Conservation (phyloP, 2,113 vertebrate species). For the Tachysurus fulvidraco region DNA sequence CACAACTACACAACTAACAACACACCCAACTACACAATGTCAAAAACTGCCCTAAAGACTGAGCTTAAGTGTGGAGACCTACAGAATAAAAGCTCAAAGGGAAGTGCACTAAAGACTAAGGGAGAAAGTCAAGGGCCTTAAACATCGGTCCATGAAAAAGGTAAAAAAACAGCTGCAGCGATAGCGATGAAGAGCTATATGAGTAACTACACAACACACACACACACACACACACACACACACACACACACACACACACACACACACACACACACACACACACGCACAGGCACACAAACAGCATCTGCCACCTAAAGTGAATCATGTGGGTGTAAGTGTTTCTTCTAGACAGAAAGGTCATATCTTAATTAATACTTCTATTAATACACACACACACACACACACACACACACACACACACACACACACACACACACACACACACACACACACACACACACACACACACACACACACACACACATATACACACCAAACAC, state of each 20-base stretch:
- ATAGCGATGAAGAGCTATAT: background rate
- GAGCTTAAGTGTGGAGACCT: background rate
- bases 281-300: background rate
- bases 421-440: constrained; percentile 24
- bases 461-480: constrained; percentile 33
- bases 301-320: constrained; percentile 28
- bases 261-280: constrained; percentile 8
- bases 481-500: constrained; percentile 10
- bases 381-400: constrained; percentile 48
- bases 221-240: constrained; percentile 5
- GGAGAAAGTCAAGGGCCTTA: background rate
- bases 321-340: background rate
- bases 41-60: background rate
- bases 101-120: background rate
- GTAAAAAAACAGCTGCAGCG: background rate
- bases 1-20: background rate
- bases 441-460: too few species aligned
- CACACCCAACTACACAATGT: background rate
- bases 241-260: constrained; percentile 4
- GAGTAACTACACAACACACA: background rate
- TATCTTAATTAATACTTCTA: constrained; percentile 46
- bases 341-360: constrained; percentile 46
- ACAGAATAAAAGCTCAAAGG: background rate
- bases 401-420: too few species aligned
- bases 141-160: background rate